A percentile compares a stretch with the other conserved stretches of the same genome.
Evolutionary conservation across 2,113 vertebrate genomes (phyloP).

Genomic region (Saguinus midas): DNA sequence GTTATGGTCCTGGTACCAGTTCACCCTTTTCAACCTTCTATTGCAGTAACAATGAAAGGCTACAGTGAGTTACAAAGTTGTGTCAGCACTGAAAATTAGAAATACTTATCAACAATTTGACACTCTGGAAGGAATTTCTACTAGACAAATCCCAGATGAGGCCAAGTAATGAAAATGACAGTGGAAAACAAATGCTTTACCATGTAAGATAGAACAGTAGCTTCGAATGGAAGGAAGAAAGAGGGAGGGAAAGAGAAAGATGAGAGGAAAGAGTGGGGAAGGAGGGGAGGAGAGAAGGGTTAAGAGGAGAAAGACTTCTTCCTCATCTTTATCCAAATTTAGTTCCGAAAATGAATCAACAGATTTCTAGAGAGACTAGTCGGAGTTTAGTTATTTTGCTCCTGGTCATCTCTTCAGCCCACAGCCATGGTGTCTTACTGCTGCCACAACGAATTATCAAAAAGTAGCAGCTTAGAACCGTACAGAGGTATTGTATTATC

Average conservation of each 20-base stretch:
- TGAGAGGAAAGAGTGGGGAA: rapidly evolving
- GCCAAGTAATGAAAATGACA: background rate
- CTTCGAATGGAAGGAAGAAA: too few species aligned
- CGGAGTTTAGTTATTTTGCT: background rate
- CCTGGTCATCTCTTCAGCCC: background rate
- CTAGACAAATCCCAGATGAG: background rate
- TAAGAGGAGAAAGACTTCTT: background rate
- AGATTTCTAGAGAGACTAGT: background rate
- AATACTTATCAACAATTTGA: background rate
- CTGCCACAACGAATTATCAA: background rate
- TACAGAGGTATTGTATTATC: background rate
- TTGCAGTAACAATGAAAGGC: background rate
- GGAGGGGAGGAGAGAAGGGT: background rate
- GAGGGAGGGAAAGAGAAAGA: background rate
- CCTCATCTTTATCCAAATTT: background rate
- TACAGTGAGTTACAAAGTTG: background rate
- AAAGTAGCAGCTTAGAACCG: background rate
- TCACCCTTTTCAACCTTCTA: background rate
- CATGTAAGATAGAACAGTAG: background rate
- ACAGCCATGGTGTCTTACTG: background rate
- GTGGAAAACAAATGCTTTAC: background rate
- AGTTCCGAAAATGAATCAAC: slow-evolving; percentile 5
- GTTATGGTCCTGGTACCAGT: rapidly evolving
- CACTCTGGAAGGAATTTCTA: background rate
- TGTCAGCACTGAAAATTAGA: background rate